phyloP scores from a whole-genome alignment of 92 coral and sea anemone species.

The Umimayanthus kanabou region DNA sequence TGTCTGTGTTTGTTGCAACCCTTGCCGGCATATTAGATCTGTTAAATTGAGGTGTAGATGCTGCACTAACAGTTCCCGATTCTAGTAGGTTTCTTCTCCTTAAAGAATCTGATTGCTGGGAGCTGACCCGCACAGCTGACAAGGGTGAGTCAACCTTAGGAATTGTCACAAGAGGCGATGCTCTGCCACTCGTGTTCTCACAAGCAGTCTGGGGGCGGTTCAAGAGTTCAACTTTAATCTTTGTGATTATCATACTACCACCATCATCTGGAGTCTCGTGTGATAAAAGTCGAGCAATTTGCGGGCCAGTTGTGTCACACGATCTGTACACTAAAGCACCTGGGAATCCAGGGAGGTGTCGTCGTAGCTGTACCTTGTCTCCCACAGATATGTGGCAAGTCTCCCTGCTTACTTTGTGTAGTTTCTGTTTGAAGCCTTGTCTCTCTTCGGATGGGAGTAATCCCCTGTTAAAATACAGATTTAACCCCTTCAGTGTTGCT shows the following conservation, averaged over 20 bases:
- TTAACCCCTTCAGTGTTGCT: no score
- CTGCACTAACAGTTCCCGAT: background rate
- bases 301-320: constrained; percentile 73
- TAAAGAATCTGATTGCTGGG: background rate
- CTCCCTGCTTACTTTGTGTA: constrained; percentile 71
- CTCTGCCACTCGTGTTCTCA: background rate
- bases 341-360: constrained; percentile 86
- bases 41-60: background rate
- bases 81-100: constrained; percentile 10
- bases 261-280: constrained; percentile 78
- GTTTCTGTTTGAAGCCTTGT: constrained; percentile 83
- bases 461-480: constrained; percentile 61
- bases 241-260: constrained; percentile 53
- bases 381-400: constrained; percentile 64
- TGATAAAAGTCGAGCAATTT: constrained; percentile 70
- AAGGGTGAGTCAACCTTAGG: constrained; percentile 39
- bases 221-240: constrained; percentile 72
- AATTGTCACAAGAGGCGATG: constrained; percentile 5
- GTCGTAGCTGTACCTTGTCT: constrained; percentile 83
- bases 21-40: constrained; percentile 25
- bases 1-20: constrained; percentile 52
- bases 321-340: constrained; percentile 86
- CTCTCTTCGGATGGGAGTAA: constrained; percentile 86
- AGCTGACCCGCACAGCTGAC: constrained; percentile 32
- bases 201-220: background rate